phyloP scores from a whole-genome alignment of 2,113 vertebrate species.

The Lynx canadensis region DNA sequence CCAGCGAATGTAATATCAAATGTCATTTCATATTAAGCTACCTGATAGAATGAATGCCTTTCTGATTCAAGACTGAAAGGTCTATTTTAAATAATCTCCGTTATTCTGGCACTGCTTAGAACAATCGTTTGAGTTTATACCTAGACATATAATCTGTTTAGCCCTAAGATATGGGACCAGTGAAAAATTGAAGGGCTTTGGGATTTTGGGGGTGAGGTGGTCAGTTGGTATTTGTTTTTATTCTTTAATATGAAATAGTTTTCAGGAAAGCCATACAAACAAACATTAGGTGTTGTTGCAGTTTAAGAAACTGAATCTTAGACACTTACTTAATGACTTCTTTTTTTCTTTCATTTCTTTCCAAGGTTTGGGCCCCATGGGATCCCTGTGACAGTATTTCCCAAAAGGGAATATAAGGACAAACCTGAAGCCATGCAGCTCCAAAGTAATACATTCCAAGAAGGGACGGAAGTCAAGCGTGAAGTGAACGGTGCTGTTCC shows the following conservation, averaged over 20 bases:
- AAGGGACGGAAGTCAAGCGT: constrained; percentile 84
- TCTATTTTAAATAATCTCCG: constrained; percentile 18
- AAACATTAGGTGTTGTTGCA: neutral
- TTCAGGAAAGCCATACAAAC: neutral
- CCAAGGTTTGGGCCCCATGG: constrained; percentile 97
- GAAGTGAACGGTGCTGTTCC: constrained; percentile 84
- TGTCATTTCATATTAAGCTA: neutral
- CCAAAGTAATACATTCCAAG: constrained; percentile 89
- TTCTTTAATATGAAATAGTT: neutral
- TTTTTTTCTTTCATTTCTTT: constrained; percentile 69
- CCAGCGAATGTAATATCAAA: neutral
- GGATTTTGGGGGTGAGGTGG: neutral
- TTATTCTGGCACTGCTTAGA: neutral
- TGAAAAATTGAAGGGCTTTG: neutral
- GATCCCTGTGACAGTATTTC: constrained; percentile 97
- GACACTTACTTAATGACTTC: constrained; percentile 21
- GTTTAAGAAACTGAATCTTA: constrained; percentile 1
- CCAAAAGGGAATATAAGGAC: constrained; percentile 93
- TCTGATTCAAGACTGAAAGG: constrained; percentile 20
- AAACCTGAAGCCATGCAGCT: constrained; percentile 91
- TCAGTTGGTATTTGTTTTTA: neutral
- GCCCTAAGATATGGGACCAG: neutral
- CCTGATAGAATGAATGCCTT: neutral
- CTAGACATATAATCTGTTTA: neutral
- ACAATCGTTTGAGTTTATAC: neutral